Evolutionary conservation across 2,113 vertebrate genomes (phyloP).

Genomic region (Cathartes aura): DNA sequence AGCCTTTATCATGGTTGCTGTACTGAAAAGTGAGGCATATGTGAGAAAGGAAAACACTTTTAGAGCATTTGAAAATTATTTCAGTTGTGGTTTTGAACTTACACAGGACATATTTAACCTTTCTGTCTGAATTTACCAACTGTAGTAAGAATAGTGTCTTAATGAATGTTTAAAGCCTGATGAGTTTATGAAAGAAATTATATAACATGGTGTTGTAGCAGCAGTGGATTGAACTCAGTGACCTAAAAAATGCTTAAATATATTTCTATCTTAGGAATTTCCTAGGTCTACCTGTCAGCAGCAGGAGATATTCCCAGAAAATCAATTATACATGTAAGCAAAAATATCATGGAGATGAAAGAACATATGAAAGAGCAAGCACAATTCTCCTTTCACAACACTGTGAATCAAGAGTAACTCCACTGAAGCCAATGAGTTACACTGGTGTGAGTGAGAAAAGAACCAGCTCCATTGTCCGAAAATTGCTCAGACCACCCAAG

Average conservation of each 20-base stretch:
- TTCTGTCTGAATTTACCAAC: neutral
- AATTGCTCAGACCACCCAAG: constrained; percentile 27
- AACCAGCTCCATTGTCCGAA: neutral
- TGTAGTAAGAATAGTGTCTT: neutral
- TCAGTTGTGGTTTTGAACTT: neutral
- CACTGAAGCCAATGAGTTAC: constrained; percentile 12
- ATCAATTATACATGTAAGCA: constrained; percentile 48
- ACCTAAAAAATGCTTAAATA: constrained; percentile 27
- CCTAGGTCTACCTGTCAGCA: neutral
- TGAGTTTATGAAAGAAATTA: constrained; percentile 47
- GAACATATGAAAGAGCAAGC: constrained; percentile 25
- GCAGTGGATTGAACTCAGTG: constrained; percentile 4
- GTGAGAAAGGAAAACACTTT: neutral
- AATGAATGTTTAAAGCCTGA: constrained; percentile 13
- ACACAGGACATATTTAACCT: neutral
- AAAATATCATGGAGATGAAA: constrained; percentile 10
- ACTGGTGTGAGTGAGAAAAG: constrained; percentile 34
- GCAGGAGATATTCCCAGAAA: constrained; percentile 13
- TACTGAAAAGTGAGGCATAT: neutral
- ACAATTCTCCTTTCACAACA: neutral
- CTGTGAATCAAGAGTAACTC: constrained; percentile 16
- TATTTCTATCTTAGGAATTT: constrained; percentile 11
- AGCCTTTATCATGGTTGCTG: neutral
- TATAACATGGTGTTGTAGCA: neutral
- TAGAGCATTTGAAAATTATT: neutral